Conservation (phyloP, 2,113 vertebrate genomes). For the Ranitomeya variabilis region DNA sequence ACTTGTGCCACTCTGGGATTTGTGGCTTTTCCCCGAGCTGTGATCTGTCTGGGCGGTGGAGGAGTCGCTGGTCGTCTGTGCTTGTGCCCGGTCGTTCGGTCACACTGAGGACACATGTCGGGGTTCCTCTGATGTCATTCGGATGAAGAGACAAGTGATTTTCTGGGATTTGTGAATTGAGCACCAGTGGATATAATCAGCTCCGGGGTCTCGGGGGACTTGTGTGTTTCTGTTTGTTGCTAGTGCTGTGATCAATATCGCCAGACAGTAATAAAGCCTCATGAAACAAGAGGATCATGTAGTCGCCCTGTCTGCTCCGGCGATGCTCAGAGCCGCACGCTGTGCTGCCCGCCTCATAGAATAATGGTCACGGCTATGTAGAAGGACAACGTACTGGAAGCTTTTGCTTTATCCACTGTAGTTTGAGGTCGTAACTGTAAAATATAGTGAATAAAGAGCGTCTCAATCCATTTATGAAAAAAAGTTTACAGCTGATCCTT, state of each 20-base stretch:
- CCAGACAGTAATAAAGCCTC: slow-evolving; percentile 25
- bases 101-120: no score
- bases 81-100: background rate
- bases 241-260: slow-evolving; percentile 42
- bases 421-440: no score
- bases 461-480: no score
- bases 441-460: no score
- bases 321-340: background rate
- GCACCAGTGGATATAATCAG: background rate
- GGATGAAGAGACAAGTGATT: background rate
- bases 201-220: background rate
- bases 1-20: background rate
- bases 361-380: no score
- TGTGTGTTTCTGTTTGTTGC: slow-evolving; percentile 36
- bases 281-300: background rate
- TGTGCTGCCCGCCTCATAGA: background rate
- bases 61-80: background rate
- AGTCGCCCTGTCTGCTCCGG: background rate
- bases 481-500: no score
- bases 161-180: background rate
- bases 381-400: no score
- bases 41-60: no score
- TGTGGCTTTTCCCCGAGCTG: background rate
- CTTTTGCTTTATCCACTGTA: no score
- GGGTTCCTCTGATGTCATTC: no score